phyloP scores from a whole-genome alignment of 1,140 invertebrate species.

The Pseudomyrmex concolor region DNA sequence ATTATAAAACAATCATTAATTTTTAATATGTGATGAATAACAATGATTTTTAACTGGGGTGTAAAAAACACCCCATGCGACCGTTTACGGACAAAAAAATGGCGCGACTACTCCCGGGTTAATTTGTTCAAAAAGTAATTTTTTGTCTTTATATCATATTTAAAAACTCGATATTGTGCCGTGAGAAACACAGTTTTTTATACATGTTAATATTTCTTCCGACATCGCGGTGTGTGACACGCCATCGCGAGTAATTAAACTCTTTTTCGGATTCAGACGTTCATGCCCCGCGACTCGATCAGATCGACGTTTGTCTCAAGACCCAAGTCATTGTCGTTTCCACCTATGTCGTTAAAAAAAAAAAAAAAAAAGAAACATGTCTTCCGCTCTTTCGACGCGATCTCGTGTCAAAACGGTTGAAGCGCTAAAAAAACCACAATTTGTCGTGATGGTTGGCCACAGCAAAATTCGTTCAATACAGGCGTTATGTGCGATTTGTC shows the following conservation, averaged over 20 bases:
- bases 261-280: conserved; percentile 66
- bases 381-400: conserved; percentile 11
- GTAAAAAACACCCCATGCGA: no score
- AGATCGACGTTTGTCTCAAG: conserved; percentile 29
- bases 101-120: no score
- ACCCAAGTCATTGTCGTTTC: conserved; percentile 67
- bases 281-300: conserved; percentile 57
- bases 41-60: no score
- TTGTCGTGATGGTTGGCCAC: conserved; percentile 8
- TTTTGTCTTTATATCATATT: not conserved
- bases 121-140: not conserved
- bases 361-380: not conserved
- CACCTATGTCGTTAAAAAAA: conserved; percentile 4
- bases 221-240: no score
- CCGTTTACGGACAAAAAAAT: no score
- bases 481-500: conserved; percentile 27
- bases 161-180: not conserved
- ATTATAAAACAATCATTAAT: no score
- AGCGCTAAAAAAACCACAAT: conserved; percentile 9
- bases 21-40: no score
- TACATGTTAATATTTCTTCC: not conserved
- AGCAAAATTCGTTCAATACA: not conserved
- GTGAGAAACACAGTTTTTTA: conserved; percentile 6
- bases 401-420: not conserved
- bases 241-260: conserved; percentile 37